A percentile compares a stretch with the other conserved stretches of the same genome.
Evolutionary conservation across 2,113 vertebrate species (phyloP).

Genomic region (Cinclus mexicanus): DNA sequence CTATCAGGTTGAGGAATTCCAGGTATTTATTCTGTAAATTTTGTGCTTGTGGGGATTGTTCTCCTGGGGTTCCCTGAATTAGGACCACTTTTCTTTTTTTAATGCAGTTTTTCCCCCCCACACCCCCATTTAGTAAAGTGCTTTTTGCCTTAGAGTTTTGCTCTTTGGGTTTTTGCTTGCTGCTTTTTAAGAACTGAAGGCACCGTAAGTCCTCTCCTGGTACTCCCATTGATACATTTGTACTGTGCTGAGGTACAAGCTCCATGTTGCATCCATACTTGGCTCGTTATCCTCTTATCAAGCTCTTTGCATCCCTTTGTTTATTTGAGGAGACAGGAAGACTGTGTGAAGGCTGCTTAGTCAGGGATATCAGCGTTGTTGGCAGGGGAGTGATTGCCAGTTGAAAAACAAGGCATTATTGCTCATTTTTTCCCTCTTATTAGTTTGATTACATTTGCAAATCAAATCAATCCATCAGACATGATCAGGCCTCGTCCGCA

Average conservation of each 20-base stretch:
- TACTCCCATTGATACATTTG: background rate
- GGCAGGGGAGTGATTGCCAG: conserved; percentile 89
- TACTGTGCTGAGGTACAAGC: conserved; percentile 22
- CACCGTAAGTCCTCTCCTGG: background rate
- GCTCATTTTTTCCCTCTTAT: conserved; percentile 98
- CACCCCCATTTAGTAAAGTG: background rate
- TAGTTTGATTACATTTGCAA: conserved; percentile 99
- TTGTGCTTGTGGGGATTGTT: background rate
- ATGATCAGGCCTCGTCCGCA: conserved; percentile 93
- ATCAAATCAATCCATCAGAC: conserved; percentile 99
- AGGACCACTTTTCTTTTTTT: background rate
- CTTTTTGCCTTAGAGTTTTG: background rate
- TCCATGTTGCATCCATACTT: conserved; percentile 66
- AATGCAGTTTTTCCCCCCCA: background rate
- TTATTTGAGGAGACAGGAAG: conserved; percentile 83
- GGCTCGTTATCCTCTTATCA: conserved; percentile 81
- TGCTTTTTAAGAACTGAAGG: background rate
- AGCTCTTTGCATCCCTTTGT: conserved; percentile 83
- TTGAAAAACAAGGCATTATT: conserved; percentile 97
- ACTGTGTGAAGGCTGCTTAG: conserved; percentile 83
- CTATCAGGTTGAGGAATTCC: background rate
- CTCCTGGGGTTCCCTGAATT: background rate
- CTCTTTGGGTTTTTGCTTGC: background rate
- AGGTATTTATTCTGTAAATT: background rate
- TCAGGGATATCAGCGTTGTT: conserved; percentile 88